Evolutionary conservation across 2,113 vertebrate species (phyloP).

Genomic region (Siniperca knerii): DNA sequence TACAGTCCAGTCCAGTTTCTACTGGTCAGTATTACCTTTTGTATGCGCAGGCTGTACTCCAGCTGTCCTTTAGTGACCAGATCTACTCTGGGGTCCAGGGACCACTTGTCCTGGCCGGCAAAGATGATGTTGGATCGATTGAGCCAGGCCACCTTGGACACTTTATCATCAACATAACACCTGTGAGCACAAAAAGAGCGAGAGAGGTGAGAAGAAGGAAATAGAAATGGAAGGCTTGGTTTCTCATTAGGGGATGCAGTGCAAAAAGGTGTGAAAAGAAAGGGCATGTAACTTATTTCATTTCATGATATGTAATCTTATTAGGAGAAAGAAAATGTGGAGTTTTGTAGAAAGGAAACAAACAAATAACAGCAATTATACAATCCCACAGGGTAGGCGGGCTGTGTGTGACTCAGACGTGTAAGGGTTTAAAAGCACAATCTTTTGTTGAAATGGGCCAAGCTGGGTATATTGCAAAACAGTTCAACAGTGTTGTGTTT

Average conservation of each 20-base stretch:
- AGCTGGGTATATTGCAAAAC: neutral
- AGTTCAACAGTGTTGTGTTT: neutral
- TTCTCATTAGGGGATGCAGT: neutral
- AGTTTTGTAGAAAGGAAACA: constrained; percentile 9
- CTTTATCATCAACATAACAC: constrained; percentile 98
- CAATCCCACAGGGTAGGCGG: neutral
- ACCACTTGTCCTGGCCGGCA: constrained; percentile 98
- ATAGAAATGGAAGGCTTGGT: neutral
- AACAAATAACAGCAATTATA: constrained; percentile 8
- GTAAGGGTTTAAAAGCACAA: neutral
- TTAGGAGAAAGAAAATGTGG: constrained; percentile 1
- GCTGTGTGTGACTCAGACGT: constrained; percentile 3
- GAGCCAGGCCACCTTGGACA: constrained; percentile 98
- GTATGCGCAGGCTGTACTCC: constrained; percentile 98
- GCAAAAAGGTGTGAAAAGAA: neutral
- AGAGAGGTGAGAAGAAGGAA: constrained; percentile 11
- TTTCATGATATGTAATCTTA: neutral
- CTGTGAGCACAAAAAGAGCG: constrained; percentile 77
- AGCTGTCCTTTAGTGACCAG: constrained; percentile 96
- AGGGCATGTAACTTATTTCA: neutral
- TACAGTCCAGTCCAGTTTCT: neutral
- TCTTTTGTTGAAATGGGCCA: neutral
- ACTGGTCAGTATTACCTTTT: constrained; percentile 83
- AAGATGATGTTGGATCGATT: constrained; percentile 99
- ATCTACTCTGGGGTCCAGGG: constrained; percentile 96